A percentile compares a stretch with the other conserved stretches of the same genome.
These are phyloP conservation scores for Pentalonia nigronervosa DNA, from an alignment of 1,140 invertebrate species.

Conservation along the genomic window DNA sequence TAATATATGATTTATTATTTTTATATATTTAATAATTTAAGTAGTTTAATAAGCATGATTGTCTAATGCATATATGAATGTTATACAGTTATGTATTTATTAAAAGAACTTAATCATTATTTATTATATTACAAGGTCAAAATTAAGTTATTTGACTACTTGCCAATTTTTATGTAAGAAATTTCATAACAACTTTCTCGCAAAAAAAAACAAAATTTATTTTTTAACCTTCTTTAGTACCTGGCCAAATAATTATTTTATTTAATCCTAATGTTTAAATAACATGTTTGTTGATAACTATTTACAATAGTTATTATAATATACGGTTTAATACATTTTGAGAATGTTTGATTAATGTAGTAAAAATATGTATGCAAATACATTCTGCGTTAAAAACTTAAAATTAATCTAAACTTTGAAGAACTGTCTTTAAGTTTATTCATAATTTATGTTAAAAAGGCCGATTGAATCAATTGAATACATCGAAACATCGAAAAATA, in stretches of 20 bases:
- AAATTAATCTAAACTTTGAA: neutral
- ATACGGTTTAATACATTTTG: too few relatives aligned
- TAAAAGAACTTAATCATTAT: neutral
- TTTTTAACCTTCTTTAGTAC: neutral
- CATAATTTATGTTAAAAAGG: too few relatives aligned
- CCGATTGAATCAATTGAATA: too few relatives aligned
- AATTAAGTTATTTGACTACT: neutral
- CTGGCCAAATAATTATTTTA: neutral
- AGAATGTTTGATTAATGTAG: too few relatives aligned
- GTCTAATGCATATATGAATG: neutral
- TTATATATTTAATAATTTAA: neutral
- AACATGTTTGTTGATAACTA: neutral
- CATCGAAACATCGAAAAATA: too few relatives aligned
- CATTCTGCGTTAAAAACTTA: neutral
- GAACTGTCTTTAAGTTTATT: too few relatives aligned
- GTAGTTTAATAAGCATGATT: neutral
- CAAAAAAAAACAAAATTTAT: neutral
- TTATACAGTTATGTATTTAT: neutral
- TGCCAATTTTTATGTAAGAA: neutral
- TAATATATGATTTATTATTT: neutral
- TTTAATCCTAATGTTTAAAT: neutral
- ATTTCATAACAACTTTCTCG: conserved; percentile 13
- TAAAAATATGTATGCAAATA: neutral
- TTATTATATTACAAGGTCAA: neutral
- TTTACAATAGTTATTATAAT: neutral